Conservation (phyloP, 1,140 invertebrate species). For the Drosophila nigrodunni region DNA sequence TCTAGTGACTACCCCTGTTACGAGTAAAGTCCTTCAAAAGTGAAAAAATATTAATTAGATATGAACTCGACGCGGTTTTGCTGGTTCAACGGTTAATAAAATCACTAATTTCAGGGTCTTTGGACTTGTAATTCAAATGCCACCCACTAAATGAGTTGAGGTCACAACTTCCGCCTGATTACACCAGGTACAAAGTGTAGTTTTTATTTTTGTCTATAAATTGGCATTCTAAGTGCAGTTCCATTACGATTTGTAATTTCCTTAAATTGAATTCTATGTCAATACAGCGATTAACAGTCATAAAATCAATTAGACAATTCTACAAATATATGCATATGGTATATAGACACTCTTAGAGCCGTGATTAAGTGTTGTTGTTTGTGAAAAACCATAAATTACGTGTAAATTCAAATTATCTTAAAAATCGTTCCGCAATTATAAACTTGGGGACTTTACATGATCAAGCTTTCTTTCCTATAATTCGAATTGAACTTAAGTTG, state of each 20-base stretch:
- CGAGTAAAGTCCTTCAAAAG: background rate
- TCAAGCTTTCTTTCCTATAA: background rate
- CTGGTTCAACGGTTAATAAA: constrained; percentile 21
- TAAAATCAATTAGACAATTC: background rate
- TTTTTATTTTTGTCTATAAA: constrained; percentile 47
- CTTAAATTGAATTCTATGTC: constrained; percentile 16
- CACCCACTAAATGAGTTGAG: constrained; percentile 37
- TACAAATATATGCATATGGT: background rate
- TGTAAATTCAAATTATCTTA: background rate
- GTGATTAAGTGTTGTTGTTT: background rate
- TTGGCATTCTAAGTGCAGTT: constrained; percentile 48
- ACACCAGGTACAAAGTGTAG: constrained; percentile 36
- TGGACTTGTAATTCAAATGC: constrained; percentile 11
- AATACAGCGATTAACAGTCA: constrained; percentile 11
- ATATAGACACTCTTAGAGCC: background rate
- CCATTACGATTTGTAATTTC: constrained; percentile 45
- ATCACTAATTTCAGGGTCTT: constrained; percentile 1
- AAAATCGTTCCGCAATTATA: background rate
- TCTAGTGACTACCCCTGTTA: background rate
- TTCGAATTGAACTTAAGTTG: background rate
- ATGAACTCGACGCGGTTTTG: background rate
- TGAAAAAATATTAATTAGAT: background rate
- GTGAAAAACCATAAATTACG: background rate
- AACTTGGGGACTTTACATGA: background rate
- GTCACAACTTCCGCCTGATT: constrained; percentile 29